Evolutionary conservation across 2,797 vertebrate genomes (phyloP), one percentile per base, ranked within the genome.

Genomic region (Neosilurus hyrtlii): DNA sequence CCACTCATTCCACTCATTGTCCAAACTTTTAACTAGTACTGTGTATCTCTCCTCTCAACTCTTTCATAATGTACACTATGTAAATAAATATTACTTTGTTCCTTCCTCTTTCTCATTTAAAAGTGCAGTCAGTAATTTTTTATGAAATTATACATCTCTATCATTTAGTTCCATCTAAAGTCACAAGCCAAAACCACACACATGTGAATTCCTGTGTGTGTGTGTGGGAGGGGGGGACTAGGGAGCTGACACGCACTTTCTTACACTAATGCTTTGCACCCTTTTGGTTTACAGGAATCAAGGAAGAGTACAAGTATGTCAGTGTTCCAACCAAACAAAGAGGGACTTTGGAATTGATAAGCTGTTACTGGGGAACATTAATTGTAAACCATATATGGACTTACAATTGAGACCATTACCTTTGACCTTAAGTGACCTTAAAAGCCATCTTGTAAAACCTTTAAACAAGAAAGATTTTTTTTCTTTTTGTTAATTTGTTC

Each of bases 51-150:
- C 43, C 43, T 56, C 54, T 56, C 54, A 1, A 9, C 54, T 56
- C 54, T 56, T 56, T 56, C 54, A 56, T 56, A 18, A 20, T 59
- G 14, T 54, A 52, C 12, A 52, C 1, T 54, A 26, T 54, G 51
- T 52, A 51, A 73, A 14, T 15, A 73, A 30, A 56, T 56, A 30
- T 73, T 30, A 18, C 10, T 12, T n/a, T 71, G 20, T 24, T 43
- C 37, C 66, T 68, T 22, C 20, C 3, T 61, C 8, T 62, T 70
- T 70, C 20, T 30, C 65, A 62, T 67, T 72, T 35, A 67, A 79
- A 84, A 57, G 6, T 52, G 12, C 24, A 70, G 62, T 72, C 68
- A 52, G n/a, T 72, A 72, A 72, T 49, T 22, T 70, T 16, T 10
- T 49, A 70, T 49, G 52, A 72, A 52, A 56, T 75, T 57, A 22